Evolutionary conservation across 1,140 invertebrate species (phyloP).

Genomic region (Leptonema lineaticorne): DNA sequence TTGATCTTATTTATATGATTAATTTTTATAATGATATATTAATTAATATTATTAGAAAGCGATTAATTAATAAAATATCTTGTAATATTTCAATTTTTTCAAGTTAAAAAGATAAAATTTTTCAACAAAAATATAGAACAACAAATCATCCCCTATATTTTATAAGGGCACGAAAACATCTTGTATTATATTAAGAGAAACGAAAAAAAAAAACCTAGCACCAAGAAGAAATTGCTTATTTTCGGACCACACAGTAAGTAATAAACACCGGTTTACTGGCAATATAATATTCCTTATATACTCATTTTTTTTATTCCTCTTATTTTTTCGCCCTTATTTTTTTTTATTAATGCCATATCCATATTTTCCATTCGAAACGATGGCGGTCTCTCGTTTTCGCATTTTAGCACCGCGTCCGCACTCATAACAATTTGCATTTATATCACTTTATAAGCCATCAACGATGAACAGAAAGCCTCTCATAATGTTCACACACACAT

Average conservation of each 20-base stretch:
- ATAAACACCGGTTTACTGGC: slow-evolving; percentile 20
- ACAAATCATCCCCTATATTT: no score
- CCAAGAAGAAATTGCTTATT: slow-evolving; percentile 25
- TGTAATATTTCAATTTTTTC: no score
- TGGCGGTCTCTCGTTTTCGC: neutral
- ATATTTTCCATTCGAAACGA: slow-evolving; percentile 9
- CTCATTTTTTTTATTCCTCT: no score
- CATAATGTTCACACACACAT: neutral
- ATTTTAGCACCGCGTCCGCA: neutral
- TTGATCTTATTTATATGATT: no score
- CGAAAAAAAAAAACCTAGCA: no score
- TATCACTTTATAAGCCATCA: neutral
- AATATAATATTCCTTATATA: no score
- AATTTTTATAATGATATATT: no score
- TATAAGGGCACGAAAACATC: slow-evolving; percentile 15
- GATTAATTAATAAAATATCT: no score
- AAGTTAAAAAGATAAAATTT: no score
- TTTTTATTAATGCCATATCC: slow-evolving; percentile 10
- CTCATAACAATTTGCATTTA: slow-evolving; percentile 17
- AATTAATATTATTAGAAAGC: no score
- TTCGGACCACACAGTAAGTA: neutral
- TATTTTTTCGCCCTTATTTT: slow-evolving; percentile 13
- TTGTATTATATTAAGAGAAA: slow-evolving; percentile 6
- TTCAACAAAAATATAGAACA: no score
- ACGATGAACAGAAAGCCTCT: neutral